Evolutionary conservation across 2,888 invertebrate genomes (phyloP).

Genomic region (Onthophagus sagittarius): DNA sequence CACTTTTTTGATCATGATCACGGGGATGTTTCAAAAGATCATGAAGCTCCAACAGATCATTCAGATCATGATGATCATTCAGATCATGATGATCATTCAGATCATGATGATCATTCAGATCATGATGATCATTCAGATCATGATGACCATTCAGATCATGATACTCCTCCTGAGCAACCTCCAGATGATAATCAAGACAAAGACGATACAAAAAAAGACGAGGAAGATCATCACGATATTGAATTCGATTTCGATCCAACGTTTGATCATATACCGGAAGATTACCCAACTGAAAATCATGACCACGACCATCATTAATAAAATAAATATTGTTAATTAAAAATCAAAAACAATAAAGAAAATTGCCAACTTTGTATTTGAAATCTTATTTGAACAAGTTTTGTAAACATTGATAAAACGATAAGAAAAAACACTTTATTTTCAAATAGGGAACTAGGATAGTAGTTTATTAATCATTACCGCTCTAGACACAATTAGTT

Average conservation of each 20-base stretch:
- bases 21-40: background rate
- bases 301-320: background rate
- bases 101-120: background rate
- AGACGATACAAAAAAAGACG: background rate
- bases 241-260: constrained; percentile 4
- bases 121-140: background rate
- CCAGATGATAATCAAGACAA: background rate
- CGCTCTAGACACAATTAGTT: background rate
- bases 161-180: background rate
- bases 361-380: too few relatives aligned
- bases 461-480: background rate
- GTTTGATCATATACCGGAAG: constrained; percentile 6
- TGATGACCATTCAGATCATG: background rate
- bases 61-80: background rate
- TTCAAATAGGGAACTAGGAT: too few relatives aligned
- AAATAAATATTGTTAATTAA: too few relatives aligned
- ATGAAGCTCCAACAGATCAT: background rate
- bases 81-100: background rate
- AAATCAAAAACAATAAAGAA: too few relatives aligned
- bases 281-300: background rate
- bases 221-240: background rate
- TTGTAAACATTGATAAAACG: background rate
- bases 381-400: background rate
- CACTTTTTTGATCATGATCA: constrained; percentile 4
- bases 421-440: background rate